Base-by-base conservation (phyloP, 2,888 invertebrate species). In the Carterocephalus palaemon region DNA sequence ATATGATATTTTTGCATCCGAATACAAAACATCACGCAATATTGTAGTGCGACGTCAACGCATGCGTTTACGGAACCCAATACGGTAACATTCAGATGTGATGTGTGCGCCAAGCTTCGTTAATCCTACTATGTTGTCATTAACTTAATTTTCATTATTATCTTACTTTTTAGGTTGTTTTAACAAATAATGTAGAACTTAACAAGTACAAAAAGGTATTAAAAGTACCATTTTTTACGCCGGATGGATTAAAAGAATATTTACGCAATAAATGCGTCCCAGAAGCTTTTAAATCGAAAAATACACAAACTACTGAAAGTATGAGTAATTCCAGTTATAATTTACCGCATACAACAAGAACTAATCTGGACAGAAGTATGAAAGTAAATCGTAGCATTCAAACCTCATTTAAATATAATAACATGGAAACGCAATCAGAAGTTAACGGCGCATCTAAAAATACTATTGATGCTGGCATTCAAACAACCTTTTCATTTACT, bases 161-260 rank as follows among this genome's bases (percentile, higher is more conserved):
- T 12, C 24, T 47, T 43, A 20, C 15, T 9, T 70, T 75, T 47
- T 49, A 80, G 80, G 51, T 78, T 17, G 56, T 77, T 10, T 43
- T 80, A 20, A 62, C 69, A 7, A 66, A 73, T 47, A 58, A 71
- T 42, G 50, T 49, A 8, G 57, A 64, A 32, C 48, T 72, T 20
- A 46, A 63, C 19, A 50, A 41, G 24, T 56, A 54, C 23, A 62
- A 62, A 51, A 48, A 53, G 20, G 47, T 49, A 2, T 48, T 52
- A 15, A 42, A 49, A 6, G 49, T 67, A 13, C 53, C 56, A 4
- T 59, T 66, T 19, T 68, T 72, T 47, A 62, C 60, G 12, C 49
- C 70, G 2, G 46, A 52, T 19, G 63, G 75, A 23, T 72, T 13
- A 70, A 74, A 57, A 49, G 24, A 59, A 51, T 40, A 29, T 60